These are phyloP conservation scores for Discoglossus pictus DNA, from an alignment of 2,797 vertebrate genomes.

Conservation along the genomic window DNA sequence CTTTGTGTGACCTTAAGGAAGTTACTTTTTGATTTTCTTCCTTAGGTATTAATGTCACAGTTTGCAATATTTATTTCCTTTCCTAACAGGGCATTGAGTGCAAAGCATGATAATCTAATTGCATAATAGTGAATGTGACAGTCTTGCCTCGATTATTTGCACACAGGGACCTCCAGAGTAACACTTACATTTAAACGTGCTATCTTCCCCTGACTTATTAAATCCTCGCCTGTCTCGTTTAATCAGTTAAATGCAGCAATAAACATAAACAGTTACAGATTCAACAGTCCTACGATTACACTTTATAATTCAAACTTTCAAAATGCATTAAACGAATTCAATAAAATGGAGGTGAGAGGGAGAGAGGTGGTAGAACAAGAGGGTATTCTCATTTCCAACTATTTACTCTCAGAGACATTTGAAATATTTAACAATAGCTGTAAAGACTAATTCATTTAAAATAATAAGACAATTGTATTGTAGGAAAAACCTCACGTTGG, in stretches of 20 bases:
- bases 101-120: constrained; percentile 24
- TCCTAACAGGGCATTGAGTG: neutral
- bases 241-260: constrained; percentile 26
- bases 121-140: constrained; percentile 19
- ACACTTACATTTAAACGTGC: constrained; percentile 18
- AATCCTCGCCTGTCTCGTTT: constrained; percentile 21
- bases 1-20: constrained; percentile 12
- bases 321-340: too few relatives aligned
- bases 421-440: too few relatives aligned
- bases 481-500: too few relatives aligned
- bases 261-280: constrained; percentile 10
- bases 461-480: too few relatives aligned
- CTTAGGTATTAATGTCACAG: constrained; percentile 4
- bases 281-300: constrained; percentile 15
- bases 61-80: constrained; percentile 21
- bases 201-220: constrained; percentile 20
- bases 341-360: too few relatives aligned
- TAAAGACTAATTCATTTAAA: too few relatives aligned
- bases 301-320: constrained; percentile 1
- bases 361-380: too few relatives aligned
- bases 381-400: too few relatives aligned
- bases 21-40: neutral
- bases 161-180: constrained; percentile 8
- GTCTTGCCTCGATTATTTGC: constrained; percentile 29
- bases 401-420: too few relatives aligned